Percentiles rank a stretch among this genome's conserved stretches.
These are phyloP conservation scores for Leptinotarsa undecemlineata DNA, from an alignment of 1,140 invertebrate species.

Conservation along the genomic window DNA sequence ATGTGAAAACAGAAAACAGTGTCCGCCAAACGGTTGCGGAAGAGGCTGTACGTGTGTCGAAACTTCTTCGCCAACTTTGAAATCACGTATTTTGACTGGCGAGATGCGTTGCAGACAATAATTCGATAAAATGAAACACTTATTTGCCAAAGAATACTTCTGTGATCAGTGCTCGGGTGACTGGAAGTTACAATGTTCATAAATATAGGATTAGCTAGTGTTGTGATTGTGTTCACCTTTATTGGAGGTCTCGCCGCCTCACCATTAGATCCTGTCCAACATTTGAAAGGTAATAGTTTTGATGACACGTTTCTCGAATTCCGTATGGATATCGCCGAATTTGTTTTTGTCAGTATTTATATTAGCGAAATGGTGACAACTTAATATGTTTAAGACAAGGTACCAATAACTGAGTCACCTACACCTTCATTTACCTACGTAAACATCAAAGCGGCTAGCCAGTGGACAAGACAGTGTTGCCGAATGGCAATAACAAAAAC, in stretches of 20 bases:
- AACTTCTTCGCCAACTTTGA: background rate
- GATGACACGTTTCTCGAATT: too few species aligned
- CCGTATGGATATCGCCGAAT: too few species aligned
- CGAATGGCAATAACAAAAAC: background rate
- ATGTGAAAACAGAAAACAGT: slow-evolving; percentile 3
- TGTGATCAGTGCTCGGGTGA: slow-evolving; percentile 31
- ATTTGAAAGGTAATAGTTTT: slow-evolving; percentile 29
- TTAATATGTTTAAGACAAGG: too few species aligned
- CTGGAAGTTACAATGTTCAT: slow-evolving; percentile 34
- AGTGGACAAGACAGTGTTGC: slow-evolving; percentile 4
- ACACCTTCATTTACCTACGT: slow-evolving; percentile 1
- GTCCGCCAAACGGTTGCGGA: background rate
- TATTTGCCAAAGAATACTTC: slow-evolving; percentile 30
- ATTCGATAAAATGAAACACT: slow-evolving; percentile 22
- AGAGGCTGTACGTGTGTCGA: background rate
- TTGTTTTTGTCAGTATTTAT: too few species aligned
- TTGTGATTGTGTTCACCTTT: slow-evolving; percentile 35
- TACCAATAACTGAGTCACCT: background rate
- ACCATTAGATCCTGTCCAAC: slow-evolving; percentile 35
- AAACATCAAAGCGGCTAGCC: slow-evolving; percentile 5
- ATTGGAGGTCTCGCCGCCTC: slow-evolving; percentile 33
- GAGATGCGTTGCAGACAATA: slow-evolving; percentile 17
- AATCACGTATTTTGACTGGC: slow-evolving; percentile 13
- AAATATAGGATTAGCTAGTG: slow-evolving; percentile 31
- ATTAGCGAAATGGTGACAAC: too few species aligned